Evolutionary conservation across 2,888 invertebrate species (phyloP).

Genomic region (Eristalis pertinax): DNA sequence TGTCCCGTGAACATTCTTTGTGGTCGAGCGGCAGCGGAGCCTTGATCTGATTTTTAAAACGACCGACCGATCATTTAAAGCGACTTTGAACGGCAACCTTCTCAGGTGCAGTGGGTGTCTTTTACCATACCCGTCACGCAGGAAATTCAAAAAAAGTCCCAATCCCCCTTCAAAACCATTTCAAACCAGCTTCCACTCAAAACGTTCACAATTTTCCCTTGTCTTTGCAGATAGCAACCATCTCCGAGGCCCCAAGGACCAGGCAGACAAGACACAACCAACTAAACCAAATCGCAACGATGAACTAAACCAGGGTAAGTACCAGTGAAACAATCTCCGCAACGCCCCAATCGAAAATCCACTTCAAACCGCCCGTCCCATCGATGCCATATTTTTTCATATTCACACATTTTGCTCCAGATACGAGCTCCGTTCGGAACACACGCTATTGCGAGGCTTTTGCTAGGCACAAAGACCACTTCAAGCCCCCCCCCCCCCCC

Average conservation of each 20-base stretch:
- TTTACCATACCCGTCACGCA: no score
- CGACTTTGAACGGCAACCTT: no score
- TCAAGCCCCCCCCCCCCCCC: background rate
- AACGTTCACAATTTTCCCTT: slow-evolving; percentile 10
- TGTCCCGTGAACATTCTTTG: background rate
- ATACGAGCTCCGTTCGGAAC: background rate
- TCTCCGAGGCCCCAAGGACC: slow-evolving; percentile 34
- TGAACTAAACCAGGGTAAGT: slow-evolving; percentile 71
- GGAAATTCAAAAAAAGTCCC: no score
- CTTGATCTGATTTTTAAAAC: no score
- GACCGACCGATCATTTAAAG: no score
- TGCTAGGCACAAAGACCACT: slow-evolving; percentile 36
- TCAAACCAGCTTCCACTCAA: background rate
- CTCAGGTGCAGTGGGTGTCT: no score
- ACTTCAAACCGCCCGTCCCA: slow-evolving; percentile 42
- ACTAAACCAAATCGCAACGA: slow-evolving; percentile 48
- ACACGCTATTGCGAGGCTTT: background rate
- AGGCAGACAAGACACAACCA: slow-evolving; percentile 2
- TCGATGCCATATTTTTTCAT: slow-evolving; percentile 48
- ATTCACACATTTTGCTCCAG: slow-evolving; percentile 48
- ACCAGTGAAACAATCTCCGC: slow-evolving; percentile 35
- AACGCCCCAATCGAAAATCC: slow-evolving; percentile 10
- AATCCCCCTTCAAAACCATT: background rate
- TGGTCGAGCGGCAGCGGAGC: no score
- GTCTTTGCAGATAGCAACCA: slow-evolving; percentile 48